Conservation (phyloP, 2,113 vertebrate genomes). For the Zosterops lateralis region DNA sequence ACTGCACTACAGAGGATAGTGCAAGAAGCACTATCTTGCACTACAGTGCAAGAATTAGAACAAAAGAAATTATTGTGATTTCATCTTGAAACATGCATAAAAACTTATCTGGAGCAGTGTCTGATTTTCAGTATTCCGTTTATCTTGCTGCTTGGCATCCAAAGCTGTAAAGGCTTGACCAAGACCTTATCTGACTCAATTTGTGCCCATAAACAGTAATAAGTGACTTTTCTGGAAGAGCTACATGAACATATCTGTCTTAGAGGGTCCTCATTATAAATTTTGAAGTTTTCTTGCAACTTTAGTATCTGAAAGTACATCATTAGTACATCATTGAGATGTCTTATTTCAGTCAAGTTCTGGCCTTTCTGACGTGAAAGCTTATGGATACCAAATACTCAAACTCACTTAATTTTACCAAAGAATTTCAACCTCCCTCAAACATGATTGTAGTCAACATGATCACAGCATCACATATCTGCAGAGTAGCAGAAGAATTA, state of each 20-base stretch:
- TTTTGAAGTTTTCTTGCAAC: not conserved
- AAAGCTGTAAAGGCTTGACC: not conserved
- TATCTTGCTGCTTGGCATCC: not conserved
- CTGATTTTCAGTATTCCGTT: not conserved
- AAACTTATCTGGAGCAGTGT: not conserved
- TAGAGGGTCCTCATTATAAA: not conserved
- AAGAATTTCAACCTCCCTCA: not conserved
- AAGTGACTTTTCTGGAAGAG: not conserved
- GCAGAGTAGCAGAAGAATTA: not conserved
- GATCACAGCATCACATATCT: not conserved
- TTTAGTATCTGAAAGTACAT: not conserved
- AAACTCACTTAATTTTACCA: not conserved
- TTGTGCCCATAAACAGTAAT: not conserved
- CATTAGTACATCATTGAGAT: not conserved
- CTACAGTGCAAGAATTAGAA: not conserved
- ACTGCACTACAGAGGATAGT: not conserved
- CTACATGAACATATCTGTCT: accelerated
- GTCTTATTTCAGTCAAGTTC: not conserved
- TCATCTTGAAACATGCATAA: not conserved
- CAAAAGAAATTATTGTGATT: not conserved
- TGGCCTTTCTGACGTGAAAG: not conserved
- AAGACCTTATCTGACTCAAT: not conserved
- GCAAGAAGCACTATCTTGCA: not conserved
- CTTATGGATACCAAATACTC: not conserved
- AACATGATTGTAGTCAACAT: not conserved